Conservation (phyloP, 2,113 vertebrate species). For the Dolichallabes microphthalmus region DNA sequence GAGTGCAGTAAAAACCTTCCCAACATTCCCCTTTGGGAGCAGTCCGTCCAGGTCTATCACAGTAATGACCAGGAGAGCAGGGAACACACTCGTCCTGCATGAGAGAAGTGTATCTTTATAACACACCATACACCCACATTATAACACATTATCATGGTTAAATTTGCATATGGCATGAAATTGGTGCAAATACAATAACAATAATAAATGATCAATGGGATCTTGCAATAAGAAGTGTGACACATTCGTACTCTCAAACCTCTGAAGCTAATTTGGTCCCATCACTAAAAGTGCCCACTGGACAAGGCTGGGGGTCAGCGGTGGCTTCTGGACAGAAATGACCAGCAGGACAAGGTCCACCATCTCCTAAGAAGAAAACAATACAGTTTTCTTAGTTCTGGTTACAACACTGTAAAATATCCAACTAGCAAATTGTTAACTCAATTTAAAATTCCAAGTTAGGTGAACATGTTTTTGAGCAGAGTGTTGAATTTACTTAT, state of each 20-base stretch:
- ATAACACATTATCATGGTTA: not conserved
- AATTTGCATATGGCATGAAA: not conserved
- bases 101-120: not conserved
- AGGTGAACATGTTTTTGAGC: too few species aligned
- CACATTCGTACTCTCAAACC: conserved; percentile 61
- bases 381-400: not conserved
- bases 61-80: conserved; percentile 79
- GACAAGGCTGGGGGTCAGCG: conserved; percentile 75
- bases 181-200: not conserved
- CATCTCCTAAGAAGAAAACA: conserved; percentile 67
- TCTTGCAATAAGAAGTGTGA: not conserved
- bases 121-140: not conserved
- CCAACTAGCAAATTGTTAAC: too few species aligned
- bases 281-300: conserved; percentile 77
- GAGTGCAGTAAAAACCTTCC: conserved; percentile 82
- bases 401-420: too few species aligned
- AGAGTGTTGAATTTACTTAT: too few species aligned
- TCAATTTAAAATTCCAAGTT: too few species aligned
- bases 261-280: conserved; percentile 71
- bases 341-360: conserved; percentile 81
- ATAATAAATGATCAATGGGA: not conserved
- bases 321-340: conserved; percentile 79
- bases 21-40: conserved; percentile 78
- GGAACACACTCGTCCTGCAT: conserved; percentile 71
- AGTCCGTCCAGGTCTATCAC: conserved; percentile 70